Evolutionary conservation across 2,797 vertebrate species (phyloP).

Genomic region (Loris lydekkerianus): DNA sequence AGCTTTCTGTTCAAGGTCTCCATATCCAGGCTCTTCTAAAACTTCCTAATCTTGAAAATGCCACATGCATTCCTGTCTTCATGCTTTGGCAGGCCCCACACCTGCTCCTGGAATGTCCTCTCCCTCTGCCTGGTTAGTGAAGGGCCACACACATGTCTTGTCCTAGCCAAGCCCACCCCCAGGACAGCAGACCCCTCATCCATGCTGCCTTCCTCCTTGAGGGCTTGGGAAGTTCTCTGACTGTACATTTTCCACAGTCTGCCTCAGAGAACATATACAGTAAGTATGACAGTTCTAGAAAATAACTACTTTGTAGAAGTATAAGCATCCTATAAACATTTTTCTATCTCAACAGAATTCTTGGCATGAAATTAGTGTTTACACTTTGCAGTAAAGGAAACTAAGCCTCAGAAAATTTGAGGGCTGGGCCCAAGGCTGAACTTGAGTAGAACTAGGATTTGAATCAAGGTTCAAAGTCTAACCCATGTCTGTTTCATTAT

Average conservation of each 20-base stretch:
- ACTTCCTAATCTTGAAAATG: conserved; percentile 36
- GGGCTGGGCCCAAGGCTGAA: neutral
- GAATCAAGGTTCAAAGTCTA: neutral
- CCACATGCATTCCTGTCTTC: neutral
- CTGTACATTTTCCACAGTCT: neutral
- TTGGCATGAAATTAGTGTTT: neutral
- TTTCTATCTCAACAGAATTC: neutral
- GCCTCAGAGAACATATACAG: neutral
- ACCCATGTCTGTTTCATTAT: neutral
- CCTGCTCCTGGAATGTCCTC: neutral
- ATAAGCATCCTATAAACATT: neutral
- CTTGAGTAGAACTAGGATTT: neutral
- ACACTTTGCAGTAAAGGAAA: conserved; percentile 40
- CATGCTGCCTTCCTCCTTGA: neutral
- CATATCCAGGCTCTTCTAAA: neutral
- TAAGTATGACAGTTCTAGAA: neutral
- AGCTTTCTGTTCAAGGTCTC: neutral
- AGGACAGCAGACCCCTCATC: neutral
- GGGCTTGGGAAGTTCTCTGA: neutral
- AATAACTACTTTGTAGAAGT: neutral
- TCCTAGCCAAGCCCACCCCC: neutral
- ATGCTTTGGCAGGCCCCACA: neutral
- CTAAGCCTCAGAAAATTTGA: neutral
- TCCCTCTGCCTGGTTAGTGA: neutral
- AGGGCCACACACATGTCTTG: neutral